Conservation (phyloP, 2,888 invertebrate genomes). For the Tetanocera ferruginea region DNA sequence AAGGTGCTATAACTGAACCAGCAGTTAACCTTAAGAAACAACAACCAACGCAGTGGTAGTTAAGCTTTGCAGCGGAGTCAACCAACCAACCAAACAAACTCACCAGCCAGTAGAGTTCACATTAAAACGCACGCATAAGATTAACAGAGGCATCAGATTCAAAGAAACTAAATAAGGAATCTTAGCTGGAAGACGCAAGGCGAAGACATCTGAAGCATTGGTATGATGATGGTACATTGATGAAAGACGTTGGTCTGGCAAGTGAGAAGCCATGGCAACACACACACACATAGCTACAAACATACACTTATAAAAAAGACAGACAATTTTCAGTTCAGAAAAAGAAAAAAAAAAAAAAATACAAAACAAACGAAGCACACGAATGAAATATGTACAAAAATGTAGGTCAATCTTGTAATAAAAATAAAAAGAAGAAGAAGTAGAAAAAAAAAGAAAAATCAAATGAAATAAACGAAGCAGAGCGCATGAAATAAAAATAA, state of each 20-base stretch:
- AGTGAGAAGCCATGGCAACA: background rate
- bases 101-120: background rate
- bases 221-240: too few relatives aligned
- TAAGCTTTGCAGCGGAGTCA: background rate
- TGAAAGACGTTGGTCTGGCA: background rate
- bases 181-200: background rate
- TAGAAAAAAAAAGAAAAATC: background rate
- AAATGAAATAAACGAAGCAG: background rate
- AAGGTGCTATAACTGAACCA: slow-evolving; percentile 3
- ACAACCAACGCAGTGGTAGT: background rate
- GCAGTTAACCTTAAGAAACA: slow-evolving; percentile 14
- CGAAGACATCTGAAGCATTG: background rate
- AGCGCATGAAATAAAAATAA: background rate
- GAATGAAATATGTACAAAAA: slow-evolving; percentile 37
- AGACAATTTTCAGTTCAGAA: background rate
- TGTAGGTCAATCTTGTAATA: slow-evolving; percentile 51
- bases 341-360: slow-evolving; percentile 19
- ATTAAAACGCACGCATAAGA: slow-evolving; percentile 9
- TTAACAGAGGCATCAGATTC: background rate
- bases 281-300: background rate
- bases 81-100: background rate
- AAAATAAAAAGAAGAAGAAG: background rate
- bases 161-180: too few relatives aligned
- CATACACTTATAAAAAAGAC: background rate
- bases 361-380: slow-evolving; percentile 41